Percentiles rank a stretch among this genome's conserved stretches.
Evolutionary conservation across 2,888 invertebrate species (phyloP).

Genomic region (Auanema freiburgensis): DNA sequence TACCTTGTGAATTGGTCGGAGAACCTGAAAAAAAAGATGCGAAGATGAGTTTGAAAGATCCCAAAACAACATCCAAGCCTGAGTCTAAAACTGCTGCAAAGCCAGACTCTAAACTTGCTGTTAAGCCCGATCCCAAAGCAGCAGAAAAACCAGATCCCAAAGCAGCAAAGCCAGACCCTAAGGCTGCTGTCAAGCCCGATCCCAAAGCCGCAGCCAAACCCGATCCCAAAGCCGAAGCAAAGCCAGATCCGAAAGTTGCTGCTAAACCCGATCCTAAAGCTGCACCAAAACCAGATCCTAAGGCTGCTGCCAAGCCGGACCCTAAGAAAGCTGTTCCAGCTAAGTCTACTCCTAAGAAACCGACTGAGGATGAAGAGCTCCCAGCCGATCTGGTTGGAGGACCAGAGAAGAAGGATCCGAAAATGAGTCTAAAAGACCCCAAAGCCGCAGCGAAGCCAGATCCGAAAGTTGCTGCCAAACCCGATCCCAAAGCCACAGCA

Average conservation of each 20-base stretch:
- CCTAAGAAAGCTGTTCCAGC: too few relatives aligned
- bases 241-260: background rate
- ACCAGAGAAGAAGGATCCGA: too few relatives aligned
- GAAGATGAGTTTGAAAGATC: background rate
- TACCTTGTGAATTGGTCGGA: conserved; percentile 18
- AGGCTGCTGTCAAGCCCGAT: conserved; percentile 3
- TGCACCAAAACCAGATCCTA: background rate
- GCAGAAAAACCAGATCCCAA: background rate
- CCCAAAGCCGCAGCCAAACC: conserved; percentile 3
- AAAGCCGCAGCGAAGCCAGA: background rate
- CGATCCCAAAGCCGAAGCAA: background rate
- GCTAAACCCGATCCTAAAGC: conserved; percentile 1
- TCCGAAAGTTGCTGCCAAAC: background rate
- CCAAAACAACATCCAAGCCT: background rate
- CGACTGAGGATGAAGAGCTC: conserved; percentile 24
- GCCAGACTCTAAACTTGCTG: background rate
- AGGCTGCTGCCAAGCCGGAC: background rate
- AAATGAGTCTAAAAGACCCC: too few relatives aligned
- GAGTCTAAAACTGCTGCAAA: conserved; percentile 3
- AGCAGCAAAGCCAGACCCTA: background rate
- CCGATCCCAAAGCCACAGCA: background rate
- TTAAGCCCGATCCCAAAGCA: background rate
- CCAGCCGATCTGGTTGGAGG: conserved; percentile 21
- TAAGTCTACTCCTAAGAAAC: background rate
- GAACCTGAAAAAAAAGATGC: conserved; percentile 13